Evolutionary conservation across 2,888 invertebrate species (phyloP), one percentile per base, ranked within the genome.

Genomic region (Pseudoips prasinana): DNA sequence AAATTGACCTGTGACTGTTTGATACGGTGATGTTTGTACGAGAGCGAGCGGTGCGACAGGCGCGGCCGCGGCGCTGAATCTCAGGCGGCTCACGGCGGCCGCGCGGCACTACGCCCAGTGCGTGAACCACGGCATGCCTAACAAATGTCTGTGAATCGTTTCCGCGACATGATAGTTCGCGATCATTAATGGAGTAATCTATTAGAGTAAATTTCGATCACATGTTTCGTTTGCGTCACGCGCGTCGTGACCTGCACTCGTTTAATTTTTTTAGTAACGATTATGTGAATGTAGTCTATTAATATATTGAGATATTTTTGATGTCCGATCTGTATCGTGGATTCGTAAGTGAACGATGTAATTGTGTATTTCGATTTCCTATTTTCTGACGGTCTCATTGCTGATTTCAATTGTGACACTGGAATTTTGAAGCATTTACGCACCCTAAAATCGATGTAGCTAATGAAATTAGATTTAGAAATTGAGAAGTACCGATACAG

Each of bases 261-360:
- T 73, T 66, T 71, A 73, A 65, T 76, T 64, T 70, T 73, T 63
- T 68, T 57, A 68, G 64, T 77, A 64, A 71, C 60, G 65, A 73
- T 72, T 76, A 82, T 79, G 78, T 78, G 80, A 71, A 68, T 64
- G 79, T 85, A 80, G 81, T 70, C 65, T 69, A 75, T 77, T 77
- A 75, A 74, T 76, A n/a, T 20, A 85, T 81, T 81, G 74, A 76
- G 69, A 83, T 84, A 85, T 84, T 84, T 86, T 83, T 78, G 83
- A 83, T 83, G 84, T 86, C 78, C 68, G 70, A 73, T 78, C 84
- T 83, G 83, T 85, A 84, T 84, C 84, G 84, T 85, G 75, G 67
- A 76, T 73, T 75, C 69, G 63, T 80, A 70, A 70, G 68, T 70
- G 73, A 70, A 68, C 70, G 64, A 76, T 74, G 76, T 77, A 68